Conservation (phyloP, 2,113 vertebrate species). For the Trichomycterus rosablanca region DNA sequence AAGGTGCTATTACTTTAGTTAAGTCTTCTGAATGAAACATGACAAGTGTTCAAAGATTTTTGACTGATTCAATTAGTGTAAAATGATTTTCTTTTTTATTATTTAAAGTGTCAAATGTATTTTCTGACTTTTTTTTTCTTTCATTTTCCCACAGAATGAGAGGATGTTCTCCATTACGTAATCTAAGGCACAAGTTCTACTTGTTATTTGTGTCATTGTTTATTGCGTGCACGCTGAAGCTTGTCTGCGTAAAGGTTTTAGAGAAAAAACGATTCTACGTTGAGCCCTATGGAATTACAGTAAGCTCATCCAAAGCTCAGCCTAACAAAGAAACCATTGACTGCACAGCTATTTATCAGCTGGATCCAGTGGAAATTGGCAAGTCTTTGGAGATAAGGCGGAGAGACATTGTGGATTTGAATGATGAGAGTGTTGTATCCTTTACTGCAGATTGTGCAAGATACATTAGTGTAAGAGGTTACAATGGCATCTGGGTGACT, state of each 20-base stretch:
- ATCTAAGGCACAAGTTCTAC: conserved; percentile 61
- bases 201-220: conserved; percentile 46
- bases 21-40: no score
- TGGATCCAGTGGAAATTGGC: conserved; percentile 83
- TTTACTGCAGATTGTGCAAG: conserved; percentile 69
- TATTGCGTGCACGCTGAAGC: conserved; percentile 44
- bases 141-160: conserved; percentile 75
- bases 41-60: no score
- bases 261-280: conserved; percentile 56
- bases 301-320: conserved; percentile 58
- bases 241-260: conserved; percentile 53
- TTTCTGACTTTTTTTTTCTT: neutral
- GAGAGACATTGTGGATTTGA: conserved; percentile 68
- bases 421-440: conserved; percentile 70
- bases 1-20: no score
- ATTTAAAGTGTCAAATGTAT: no score
- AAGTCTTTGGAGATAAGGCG: conserved; percentile 78
- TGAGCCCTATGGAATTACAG: conserved; percentile 65
- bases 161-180: conserved; percentile 51
- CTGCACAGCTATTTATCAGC: conserved; percentile 78
- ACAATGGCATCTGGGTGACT: conserved; percentile 67
- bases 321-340: conserved; percentile 66
- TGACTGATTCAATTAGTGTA: no score
- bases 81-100: no score
- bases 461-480: conserved; percentile 70